Evolutionary conservation across 2,888 invertebrate genomes (phyloP).

Genomic region (Aplocera efformata): DNA sequence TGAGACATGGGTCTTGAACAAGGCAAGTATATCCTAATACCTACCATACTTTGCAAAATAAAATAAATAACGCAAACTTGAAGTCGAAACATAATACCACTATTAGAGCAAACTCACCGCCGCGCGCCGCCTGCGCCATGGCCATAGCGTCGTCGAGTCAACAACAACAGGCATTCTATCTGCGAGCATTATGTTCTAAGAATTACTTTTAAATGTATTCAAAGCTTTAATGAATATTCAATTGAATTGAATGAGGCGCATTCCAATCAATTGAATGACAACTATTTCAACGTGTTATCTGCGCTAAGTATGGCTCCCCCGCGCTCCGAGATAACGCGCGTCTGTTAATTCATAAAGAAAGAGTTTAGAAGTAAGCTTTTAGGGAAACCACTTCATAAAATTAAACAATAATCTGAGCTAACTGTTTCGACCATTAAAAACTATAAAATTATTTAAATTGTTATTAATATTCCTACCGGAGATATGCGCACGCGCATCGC

Average conservation of each 20-base stretch:
- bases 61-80: too few species aligned
- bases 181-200: too few species aligned
- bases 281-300: constrained; percentile 4
- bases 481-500: constrained; percentile 20
- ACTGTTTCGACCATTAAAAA: constrained; percentile 12
- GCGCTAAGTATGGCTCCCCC: background rate
- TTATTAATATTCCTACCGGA: constrained; percentile 21
- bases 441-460: constrained; percentile 25
- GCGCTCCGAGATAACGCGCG: background rate
- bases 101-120: too few species aligned
- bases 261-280: constrained; percentile 10
- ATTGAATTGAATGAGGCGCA: background rate
- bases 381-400: constrained; percentile 14
- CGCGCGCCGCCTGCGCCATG: too few species aligned
- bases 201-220: constrained; percentile 1
- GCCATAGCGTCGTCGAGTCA: too few species aligned
- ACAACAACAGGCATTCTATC: too few species aligned
- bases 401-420: constrained; percentile 17
- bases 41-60: too few species aligned
- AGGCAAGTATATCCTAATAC: too few species aligned
- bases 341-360: too few species aligned
- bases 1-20: too few species aligned
- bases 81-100: too few species aligned
- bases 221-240: constrained; percentile 13
- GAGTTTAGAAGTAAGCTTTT: constrained; percentile 5